These are phyloP conservation scores for Acanthosepion pharaonis DNA, from an alignment of 2,888 invertebrate species.

Conservation along the genomic window DNA sequence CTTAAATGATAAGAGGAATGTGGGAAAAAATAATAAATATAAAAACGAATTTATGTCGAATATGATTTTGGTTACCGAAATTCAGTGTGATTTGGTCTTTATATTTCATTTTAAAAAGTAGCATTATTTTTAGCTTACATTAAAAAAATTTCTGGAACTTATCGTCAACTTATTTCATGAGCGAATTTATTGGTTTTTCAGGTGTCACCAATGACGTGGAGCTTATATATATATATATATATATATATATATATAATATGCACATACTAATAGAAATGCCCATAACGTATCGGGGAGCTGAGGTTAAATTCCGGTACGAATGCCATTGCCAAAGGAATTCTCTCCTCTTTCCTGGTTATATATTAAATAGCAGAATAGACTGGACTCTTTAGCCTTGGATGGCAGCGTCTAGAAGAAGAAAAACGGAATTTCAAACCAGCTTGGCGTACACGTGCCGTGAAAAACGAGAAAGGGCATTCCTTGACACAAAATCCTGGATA, in stretches of 20 bases:
- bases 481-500: no score
- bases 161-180: neutral
- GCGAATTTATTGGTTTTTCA: neutral
- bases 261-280: neutral
- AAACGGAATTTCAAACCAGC: no score
- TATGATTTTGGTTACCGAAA: neutral
- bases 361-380: no score
- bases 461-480: no score
- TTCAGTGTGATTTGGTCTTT: neutral
- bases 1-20: neutral
- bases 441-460: no score
- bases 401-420: no score
- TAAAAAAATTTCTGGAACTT: neutral
- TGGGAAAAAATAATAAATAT: neutral
- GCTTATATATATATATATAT: neutral
- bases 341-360: no score
- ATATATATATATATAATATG: neutral
- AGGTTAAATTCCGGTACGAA: no score
- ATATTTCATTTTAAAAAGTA: neutral
- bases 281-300: neutral
- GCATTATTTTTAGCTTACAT: neutral
- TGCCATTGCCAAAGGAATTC: no score
- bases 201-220: neutral
- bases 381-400: no score
- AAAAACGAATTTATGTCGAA: neutral